A percentile compares a stretch with the other conserved stretches of the same genome.
These are phyloP conservation scores for Mactra quadrangularis DNA, from an alignment of 1,140 invertebrate species.

Conservation along the genomic window DNA sequence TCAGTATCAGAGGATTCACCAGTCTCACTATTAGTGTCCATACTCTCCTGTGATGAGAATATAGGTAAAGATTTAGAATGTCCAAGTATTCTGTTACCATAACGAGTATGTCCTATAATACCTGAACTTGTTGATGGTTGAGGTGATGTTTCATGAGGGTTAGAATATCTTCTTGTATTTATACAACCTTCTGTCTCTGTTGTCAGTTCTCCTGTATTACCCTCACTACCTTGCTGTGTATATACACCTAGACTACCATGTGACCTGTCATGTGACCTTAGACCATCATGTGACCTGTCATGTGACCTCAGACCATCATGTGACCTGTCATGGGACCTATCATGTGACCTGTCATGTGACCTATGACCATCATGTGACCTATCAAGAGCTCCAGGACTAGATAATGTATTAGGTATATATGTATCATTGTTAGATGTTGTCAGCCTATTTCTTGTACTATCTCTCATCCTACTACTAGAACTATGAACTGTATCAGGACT, in stretches of 20 bases:
- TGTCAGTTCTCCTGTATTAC: too few species aligned
- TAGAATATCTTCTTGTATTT: background rate
- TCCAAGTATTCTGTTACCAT: conserved; percentile 16
- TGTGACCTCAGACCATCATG: background rate
- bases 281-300: background rate
- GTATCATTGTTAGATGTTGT: conserved; percentile 6
- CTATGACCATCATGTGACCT: background rate
- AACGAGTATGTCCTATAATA: conserved; percentile 9
- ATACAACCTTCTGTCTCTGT: background rate
- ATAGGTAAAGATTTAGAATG: conserved; percentile 57
- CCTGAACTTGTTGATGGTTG: conserved; percentile 39
- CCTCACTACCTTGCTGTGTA: background rate
- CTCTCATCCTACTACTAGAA: background rate
- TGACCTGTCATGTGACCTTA: background rate
- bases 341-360: background rate
- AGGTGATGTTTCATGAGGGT: background rate
- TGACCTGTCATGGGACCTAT: background rate
- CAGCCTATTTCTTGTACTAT: background rate
- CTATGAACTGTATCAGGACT: background rate
- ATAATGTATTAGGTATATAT: background rate
- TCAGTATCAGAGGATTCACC: conserved; percentile 53
- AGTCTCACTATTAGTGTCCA: conserved; percentile 54
- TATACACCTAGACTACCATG: too few species aligned
- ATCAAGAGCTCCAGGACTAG: background rate
- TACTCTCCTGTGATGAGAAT: conserved; percentile 59